Evolutionary conservation across 2,113 vertebrate species (phyloP).

Genomic region (Hepsetus odoe): DNA sequence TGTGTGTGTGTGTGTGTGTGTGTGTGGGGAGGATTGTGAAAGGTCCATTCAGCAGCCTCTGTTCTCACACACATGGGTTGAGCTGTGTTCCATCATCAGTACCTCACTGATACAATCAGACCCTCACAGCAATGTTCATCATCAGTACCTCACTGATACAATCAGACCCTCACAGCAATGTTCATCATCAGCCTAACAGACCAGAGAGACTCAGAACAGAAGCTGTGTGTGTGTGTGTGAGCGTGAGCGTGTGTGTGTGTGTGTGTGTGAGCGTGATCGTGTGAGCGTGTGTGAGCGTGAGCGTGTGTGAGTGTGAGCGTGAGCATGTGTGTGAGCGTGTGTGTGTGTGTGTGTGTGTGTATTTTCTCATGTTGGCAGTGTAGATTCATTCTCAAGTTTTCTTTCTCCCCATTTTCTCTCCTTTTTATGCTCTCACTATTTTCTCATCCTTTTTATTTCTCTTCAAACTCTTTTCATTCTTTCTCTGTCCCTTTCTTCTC

Average conservation of each 20-base stretch:
- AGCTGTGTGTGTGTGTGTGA: constrained; percentile 68
- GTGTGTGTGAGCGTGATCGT: constrained; percentile 81
- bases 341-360: constrained; percentile 75
- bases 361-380: constrained; percentile 82
- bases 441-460: not conserved
- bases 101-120: too few species aligned
- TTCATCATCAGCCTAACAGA: too few species aligned
- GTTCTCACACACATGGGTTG: not conserved
- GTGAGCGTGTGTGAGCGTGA: too few species aligned
- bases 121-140: too few species aligned
- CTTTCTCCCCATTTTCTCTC: constrained; percentile 21
- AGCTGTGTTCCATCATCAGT: too few species aligned
- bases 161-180: too few species aligned
- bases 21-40: constrained; percentile 53
- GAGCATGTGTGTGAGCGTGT: constrained; percentile 76
- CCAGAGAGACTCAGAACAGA: too few species aligned
- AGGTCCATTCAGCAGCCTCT: constrained; percentile 59
- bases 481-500: not conserved
- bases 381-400: constrained; percentile 41
- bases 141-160: too few species aligned
- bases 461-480: not conserved
- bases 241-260: constrained; percentile 66
- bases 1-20: constrained; percentile 5
- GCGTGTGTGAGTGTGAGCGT: constrained; percentile 73
- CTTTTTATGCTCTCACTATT: constrained; percentile 2